phyloP scores from a whole-genome alignment of 2,888 invertebrate genomes.

The Teinopalpus imperialis region DNA sequence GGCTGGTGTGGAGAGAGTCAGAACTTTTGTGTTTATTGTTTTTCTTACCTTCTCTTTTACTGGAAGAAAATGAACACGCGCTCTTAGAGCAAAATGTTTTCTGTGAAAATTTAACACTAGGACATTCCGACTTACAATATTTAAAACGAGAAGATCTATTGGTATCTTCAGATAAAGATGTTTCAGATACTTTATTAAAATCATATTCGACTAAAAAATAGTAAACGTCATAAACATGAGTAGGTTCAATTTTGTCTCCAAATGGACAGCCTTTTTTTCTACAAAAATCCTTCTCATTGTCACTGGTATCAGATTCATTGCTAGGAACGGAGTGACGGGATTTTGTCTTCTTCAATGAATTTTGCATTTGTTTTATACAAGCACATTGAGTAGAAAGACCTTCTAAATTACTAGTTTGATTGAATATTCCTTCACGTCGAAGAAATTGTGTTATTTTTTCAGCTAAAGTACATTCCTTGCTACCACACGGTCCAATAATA shows the following conservation, averaged over 20 bases:
- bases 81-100: conserved; percentile 54
- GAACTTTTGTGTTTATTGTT: conserved; percentile 35
- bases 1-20: conserved; percentile 48
- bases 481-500: conserved; percentile 70
- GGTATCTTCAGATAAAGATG: conserved; percentile 32
- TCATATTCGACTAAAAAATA: conserved; percentile 69
- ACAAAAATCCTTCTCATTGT: conserved; percentile 46
- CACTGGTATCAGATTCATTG: conserved; percentile 52
- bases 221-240: conserved; percentile 56
- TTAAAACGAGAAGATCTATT: conserved; percentile 42
- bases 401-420: conserved; percentile 42
- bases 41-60: neutral
- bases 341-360: conserved; percentile 45
- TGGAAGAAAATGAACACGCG: conserved; percentile 39
- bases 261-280: conserved; percentile 54
- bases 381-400: conserved; percentile 71
- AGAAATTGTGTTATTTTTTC: conserved; percentile 65
- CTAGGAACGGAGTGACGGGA: conserved; percentile 51
- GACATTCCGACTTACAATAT: conserved; percentile 55
- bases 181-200: conserved; percentile 39
- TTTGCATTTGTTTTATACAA: conserved; percentile 61
- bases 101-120: conserved; percentile 44
- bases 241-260: conserved; percentile 31
- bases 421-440: conserved; percentile 60
- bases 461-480: conserved; percentile 62